Base-by-base conservation (phyloP, 2,888 invertebrate species). In the Leucophenga maculata region DNA sequence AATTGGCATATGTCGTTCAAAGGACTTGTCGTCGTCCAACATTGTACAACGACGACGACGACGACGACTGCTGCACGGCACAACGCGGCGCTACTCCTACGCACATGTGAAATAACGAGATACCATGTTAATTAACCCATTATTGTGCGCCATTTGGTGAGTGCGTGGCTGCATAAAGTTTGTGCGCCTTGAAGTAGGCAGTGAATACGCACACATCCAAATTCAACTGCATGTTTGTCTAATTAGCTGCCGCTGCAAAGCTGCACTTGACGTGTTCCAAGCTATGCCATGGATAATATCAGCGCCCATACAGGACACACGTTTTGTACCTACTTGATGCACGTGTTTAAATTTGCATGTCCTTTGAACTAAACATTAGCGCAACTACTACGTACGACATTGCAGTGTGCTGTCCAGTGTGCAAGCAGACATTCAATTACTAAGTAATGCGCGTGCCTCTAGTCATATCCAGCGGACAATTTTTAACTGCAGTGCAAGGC, bases 121-220 rank as follows among this genome's bases (percentile, higher is more conserved):
- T 18, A 9, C 48, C 16, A 22, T 64, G 62, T 48, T 48, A 64
- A 64, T 48, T 64, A 48, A 64, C 22, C n/a, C 62, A 48, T 48
- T 26, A 64, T 60, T 16, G 18, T n/a, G 14, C 14, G 14, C 6
- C n/a, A 50, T 6, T 16, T 39, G 39, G 39, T 8, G 16, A 18
- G 16, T 18, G 14, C n/a, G 48, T 32, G 46, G 11, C n/a, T 6
- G 48, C 22, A 50, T n/a, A n/a, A 46, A 46, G 3, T 14, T 46
- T 46, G n/a, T 46, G 39, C 60, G 18, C 62, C 48, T 64, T 48
- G 39, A 64, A 64, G 62, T 64, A 48, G 18, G 39, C 44, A 44
- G 18, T 18, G 20, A 4, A 60, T 6, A 59, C 26, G 4, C 26
- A 26, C 26, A 26, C 26, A 26, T 8, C 2, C 50, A 50, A 6